These are phyloP conservation scores for Ecdyonurus torrentis DNA, from an alignment of 2,888 invertebrate genomes.

Conservation along the genomic window DNA sequence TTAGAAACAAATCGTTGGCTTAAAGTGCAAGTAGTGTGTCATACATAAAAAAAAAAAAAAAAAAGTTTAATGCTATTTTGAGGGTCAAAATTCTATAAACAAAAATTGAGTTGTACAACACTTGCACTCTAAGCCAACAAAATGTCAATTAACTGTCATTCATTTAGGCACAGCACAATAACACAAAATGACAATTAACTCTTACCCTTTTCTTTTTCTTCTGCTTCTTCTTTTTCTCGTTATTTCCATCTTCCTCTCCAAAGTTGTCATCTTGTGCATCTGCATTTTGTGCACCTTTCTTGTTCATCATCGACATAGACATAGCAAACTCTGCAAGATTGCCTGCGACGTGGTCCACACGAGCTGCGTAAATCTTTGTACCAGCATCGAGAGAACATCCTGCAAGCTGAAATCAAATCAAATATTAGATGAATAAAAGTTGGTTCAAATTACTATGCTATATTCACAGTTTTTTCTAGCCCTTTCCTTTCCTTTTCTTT, in stretches of 20 bases:
- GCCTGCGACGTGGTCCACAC: not conserved
- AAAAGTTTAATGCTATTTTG: no score
- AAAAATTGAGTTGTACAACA: no score
- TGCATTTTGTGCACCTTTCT: not conserved
- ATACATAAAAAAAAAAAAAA: no score
- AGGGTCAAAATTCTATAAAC: no score
- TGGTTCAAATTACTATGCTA: no score
- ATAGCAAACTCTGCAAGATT: not conserved
- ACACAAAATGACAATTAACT: not conserved
- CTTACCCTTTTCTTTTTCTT: not conserved
- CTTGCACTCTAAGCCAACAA: no score
- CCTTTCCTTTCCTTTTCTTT: no score
- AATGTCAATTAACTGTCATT: no score
- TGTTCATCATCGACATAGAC: not conserved
- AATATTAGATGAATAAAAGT: not conserved
- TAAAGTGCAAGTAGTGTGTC: no score
- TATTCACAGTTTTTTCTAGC: no score
- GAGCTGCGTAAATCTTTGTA: not conserved
- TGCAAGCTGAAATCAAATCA: not conserved
- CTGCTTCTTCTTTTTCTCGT: not conserved
- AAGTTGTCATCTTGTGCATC: not conserved
- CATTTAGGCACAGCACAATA: no score
- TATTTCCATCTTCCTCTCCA: not conserved
- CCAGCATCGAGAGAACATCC: not conserved
- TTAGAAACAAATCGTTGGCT: no score